phyloP scores from a whole-genome alignment of 2,113 vertebrate species.

The Sturnus vulgaris region DNA sequence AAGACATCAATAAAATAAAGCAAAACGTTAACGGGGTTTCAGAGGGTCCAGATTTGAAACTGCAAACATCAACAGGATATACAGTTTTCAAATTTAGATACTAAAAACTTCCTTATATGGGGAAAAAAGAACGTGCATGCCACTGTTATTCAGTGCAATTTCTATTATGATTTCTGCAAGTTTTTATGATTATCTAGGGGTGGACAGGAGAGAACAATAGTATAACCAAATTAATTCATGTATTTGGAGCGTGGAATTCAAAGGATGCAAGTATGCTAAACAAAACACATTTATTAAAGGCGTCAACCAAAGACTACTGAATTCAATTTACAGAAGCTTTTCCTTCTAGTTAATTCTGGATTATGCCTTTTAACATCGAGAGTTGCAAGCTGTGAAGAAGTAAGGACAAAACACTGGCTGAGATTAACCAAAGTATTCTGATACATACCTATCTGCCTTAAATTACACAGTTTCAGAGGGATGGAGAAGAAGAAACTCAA shows the following conservation, averaged over 20 bases:
- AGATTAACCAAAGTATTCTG: neutral
- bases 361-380: neutral
- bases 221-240: neutral
- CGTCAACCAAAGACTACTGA: neutral
- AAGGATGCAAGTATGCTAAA: neutral
- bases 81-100: neutral
- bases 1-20: neutral
- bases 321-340: neutral
- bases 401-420: neutral
- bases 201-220: neutral
- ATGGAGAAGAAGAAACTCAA: neutral
- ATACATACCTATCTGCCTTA: neutral
- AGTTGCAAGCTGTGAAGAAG: neutral
- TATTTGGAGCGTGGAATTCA: neutral
- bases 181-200: neutral
- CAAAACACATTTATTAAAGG: neutral
- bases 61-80: neutral
- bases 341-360: neutral
- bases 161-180: neutral
- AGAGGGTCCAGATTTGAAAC: neutral
- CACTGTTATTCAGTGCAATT: neutral
- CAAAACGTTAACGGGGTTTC: neutral
- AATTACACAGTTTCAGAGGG: neutral
- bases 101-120: neutral
- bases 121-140: accelerated